These are phyloP conservation scores for Lepisosteus oculatus DNA, from an alignment of 2,113 vertebrate species.

Conservation along the genomic window DNA sequence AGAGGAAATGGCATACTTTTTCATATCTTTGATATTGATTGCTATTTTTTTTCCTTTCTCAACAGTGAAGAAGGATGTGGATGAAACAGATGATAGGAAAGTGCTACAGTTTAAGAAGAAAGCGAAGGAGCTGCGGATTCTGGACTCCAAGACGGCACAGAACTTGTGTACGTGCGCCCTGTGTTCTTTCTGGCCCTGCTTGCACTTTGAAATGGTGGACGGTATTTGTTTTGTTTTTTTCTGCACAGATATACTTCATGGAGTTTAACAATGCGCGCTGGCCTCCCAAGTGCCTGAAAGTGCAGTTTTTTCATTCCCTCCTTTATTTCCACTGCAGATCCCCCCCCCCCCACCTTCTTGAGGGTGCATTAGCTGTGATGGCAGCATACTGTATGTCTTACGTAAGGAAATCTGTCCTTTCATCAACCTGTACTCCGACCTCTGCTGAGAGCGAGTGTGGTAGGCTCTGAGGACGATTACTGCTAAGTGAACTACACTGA, in stretches of 20 bases:
- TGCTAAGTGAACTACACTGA: too few species aligned
- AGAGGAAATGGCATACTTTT: constrained; percentile 6
- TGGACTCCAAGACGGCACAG: constrained; percentile 90
- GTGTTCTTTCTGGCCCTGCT: neutral
- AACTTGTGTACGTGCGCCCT: constrained; percentile 84
- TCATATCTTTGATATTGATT: constrained; percentile 1
- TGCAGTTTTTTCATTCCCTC: too few species aligned
- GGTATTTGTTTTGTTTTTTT: neutral
- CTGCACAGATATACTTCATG: neutral
- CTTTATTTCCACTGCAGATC: neutral
- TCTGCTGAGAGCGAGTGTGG: too few species aligned
- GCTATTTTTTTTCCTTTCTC: constrained; percentile 37
- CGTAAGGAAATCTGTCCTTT: neutral
- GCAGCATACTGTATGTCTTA: neutral
- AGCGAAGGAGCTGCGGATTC: constrained; percentile 84
- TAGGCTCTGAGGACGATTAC: too few species aligned
- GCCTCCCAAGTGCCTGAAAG: neutral
- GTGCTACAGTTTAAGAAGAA: constrained; percentile 78
- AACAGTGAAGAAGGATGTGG: constrained; percentile 77
- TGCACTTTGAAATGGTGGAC: neutral
- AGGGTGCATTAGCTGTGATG: constrained; percentile 4
- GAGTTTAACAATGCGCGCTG: neutral
- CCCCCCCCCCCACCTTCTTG: constrained; percentile 10
- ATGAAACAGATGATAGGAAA: constrained; percentile 74
- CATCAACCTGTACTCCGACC: neutral